Evolutionary conservation across 2,888 invertebrate genomes (phyloP), one percentile per base, ranked within the genome.

Genomic region (Campopleginae sp.): DNA sequence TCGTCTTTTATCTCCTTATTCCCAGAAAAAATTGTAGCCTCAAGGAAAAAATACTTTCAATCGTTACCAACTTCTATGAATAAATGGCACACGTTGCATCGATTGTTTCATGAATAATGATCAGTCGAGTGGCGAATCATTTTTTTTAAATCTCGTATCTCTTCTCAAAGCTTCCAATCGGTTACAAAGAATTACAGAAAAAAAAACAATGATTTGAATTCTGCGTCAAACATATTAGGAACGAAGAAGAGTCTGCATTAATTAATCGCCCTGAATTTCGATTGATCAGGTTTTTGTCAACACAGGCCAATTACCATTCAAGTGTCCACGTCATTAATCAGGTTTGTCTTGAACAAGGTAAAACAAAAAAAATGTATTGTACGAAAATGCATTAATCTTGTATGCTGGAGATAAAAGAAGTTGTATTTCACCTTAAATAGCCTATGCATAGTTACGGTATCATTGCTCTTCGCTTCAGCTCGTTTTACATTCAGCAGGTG

Each of bases 401-500:
- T 44, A 46, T 27, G 19, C 23, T 27, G 42, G 17, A 19, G 17
- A 6, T 38, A 33, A 71, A 38, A 71, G 23, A 19, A 10, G 33
- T 61, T 42, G 23, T 31, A 33, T 27, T 63, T 75, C 46, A 46
- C 31, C 31, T 63, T 63, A 61, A 75, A 75, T 63, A 46, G 14
- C 63, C 61, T 63, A 63, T 75, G 58, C 75, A 75, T 48, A 46
- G 46, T 74, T 74, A 75, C 27, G 44, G 44, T 75, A 75, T 75
- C 75, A 54, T 63, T 46, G 19, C 74, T 54, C 58, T 51, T 42
- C 19, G 61, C 79, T 46, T 48, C 68, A 75, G 80, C 74, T 66
- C 68, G 80, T 80, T 80, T 74, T 63, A 68, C 48, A 80, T 80
- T 80, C 74, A 66, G 74, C 19, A 31, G 23, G 38, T 54, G 74